phyloP scores from a whole-genome alignment of 2,888 invertebrate genomes.

The Pyrocoelia pectoralis region DNA sequence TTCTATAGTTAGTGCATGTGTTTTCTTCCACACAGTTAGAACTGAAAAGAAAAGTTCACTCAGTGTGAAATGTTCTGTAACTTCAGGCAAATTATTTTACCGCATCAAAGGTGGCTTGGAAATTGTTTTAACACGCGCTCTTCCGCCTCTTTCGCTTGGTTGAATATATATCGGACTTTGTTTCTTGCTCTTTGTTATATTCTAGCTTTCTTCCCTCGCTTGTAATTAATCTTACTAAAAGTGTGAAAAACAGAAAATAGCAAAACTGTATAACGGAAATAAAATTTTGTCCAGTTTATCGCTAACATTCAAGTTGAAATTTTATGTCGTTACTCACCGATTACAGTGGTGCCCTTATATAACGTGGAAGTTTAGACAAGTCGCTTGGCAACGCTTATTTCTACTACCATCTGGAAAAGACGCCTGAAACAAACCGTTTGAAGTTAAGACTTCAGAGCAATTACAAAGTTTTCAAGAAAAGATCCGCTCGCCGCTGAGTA shows the following conservation, averaged over 20 bases:
- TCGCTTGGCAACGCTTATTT: conserved; percentile 46
- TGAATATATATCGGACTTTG: conserved; percentile 39
- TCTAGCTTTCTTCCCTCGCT: conserved; percentile 21
- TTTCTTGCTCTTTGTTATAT: conserved; percentile 36
- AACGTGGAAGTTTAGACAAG: conserved; percentile 33
- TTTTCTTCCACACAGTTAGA: conserved; percentile 43
- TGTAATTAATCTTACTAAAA: conserved; percentile 10
- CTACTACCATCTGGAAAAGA: conserved; percentile 43
- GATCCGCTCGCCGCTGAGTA: conserved; percentile 38
- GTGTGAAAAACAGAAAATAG: not conserved
- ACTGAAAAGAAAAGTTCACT: conserved; percentile 50
- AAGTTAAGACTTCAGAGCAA: conserved; percentile 43
- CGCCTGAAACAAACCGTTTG: conserved; percentile 43
- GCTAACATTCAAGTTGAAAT: not conserved
- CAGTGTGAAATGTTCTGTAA: conserved; percentile 55
- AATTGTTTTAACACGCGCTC: conserved; percentile 56
- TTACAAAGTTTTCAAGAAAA: conserved; percentile 44
- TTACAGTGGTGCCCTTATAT: conserved; percentile 23
- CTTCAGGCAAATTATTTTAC: conserved; percentile 57
- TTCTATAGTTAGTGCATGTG: conserved; percentile 27
- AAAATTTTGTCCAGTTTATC: not conserved
- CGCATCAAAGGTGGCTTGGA: conserved; percentile 54
- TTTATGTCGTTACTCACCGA: not conserved
- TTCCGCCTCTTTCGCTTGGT: conserved; percentile 45
- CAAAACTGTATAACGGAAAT: not conserved